These are phyloP conservation scores for Catharus bicknelli DNA, from an alignment of 2,113 vertebrate genomes.

Conservation along the genomic window DNA sequence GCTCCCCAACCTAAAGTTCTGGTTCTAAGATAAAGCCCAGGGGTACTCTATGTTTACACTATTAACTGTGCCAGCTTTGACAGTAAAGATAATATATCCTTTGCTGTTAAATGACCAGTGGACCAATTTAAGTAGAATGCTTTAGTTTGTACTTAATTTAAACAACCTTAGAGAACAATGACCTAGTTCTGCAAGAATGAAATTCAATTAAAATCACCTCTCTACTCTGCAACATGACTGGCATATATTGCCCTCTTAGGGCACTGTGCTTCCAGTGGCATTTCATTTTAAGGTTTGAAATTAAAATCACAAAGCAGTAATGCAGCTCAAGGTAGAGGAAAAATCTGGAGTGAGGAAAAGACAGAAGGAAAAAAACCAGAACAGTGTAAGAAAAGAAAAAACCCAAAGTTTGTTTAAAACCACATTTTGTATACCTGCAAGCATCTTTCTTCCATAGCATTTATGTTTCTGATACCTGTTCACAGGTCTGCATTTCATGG, in stretches of 20 bases:
- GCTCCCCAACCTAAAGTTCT: not conserved
- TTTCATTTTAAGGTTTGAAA: conserved; percentile 8
- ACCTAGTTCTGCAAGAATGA: not conserved
- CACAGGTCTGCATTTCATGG: not conserved
- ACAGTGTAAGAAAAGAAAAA: not conserved
- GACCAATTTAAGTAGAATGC: not conserved
- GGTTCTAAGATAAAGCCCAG: not conserved
- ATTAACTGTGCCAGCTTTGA: not conserved
- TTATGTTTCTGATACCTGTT: not conserved
- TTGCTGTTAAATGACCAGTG: not conserved
- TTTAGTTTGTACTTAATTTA: conserved; percentile 25
- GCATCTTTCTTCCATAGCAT: not conserved
- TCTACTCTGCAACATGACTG: not conserved
- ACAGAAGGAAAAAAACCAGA: fast-evolving
- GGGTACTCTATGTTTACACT: not conserved
- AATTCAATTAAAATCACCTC: conserved; percentile 5
- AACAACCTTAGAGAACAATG: conserved; percentile 13
- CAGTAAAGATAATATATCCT: not conserved
- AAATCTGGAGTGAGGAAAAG: not conserved
- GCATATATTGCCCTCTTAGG: not conserved
- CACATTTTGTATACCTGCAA: not conserved
- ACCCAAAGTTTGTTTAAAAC: not conserved
- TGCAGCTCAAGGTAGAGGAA: not conserved
- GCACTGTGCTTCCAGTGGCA: not conserved
- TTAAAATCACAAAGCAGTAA: not conserved